Evolutionary conservation across 53 echinoderm and acorn worm genomes (phyloP).

Genomic region (Pentamera pediparva): DNA sequence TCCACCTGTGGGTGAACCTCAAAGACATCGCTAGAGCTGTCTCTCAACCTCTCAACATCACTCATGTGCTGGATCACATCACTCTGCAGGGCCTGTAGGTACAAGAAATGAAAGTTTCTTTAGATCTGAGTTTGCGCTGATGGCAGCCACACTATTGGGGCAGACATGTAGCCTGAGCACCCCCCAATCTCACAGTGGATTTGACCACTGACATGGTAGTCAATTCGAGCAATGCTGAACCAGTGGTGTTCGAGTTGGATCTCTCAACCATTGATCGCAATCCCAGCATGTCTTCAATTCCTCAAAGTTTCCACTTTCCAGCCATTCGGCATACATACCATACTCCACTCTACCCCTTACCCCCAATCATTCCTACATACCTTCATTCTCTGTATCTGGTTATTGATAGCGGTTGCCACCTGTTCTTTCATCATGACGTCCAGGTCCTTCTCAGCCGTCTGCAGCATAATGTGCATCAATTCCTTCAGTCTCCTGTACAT

Average conservation of each 20-base stretch:
- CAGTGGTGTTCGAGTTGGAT: no score
- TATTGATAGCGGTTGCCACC: slow-evolving; percentile 62
- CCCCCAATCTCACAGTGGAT: no score
- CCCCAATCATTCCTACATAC: slow-evolving; percentile 41
- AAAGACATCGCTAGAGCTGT: slow-evolving; percentile 72
- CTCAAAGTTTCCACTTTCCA: no score
- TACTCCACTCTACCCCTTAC: neutral
- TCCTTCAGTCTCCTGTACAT: slow-evolving; percentile 69
- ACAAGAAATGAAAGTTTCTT: no score
- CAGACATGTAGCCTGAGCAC: no score
- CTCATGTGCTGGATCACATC: slow-evolving; percentile 84
- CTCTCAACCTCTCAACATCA: slow-evolving; percentile 87
- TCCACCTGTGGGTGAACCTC: slow-evolving; percentile 60
- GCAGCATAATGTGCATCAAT: slow-evolving; percentile 56
- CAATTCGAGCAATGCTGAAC: no score
- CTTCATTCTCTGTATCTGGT: slow-evolving; percentile 82
- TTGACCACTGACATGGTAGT: no score
- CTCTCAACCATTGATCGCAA: no score
- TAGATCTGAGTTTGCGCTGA: no score
- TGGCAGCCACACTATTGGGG: no score
- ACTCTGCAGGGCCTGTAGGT: slow-evolving; percentile 56
- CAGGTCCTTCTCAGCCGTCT: slow-evolving; percentile 56
- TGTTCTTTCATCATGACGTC: slow-evolving; percentile 54
- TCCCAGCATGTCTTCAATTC: no score
- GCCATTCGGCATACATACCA: no score